phyloP scores from a whole-genome alignment of 2,888 invertebrate genomes.

The Agrilus biguttatus region DNA sequence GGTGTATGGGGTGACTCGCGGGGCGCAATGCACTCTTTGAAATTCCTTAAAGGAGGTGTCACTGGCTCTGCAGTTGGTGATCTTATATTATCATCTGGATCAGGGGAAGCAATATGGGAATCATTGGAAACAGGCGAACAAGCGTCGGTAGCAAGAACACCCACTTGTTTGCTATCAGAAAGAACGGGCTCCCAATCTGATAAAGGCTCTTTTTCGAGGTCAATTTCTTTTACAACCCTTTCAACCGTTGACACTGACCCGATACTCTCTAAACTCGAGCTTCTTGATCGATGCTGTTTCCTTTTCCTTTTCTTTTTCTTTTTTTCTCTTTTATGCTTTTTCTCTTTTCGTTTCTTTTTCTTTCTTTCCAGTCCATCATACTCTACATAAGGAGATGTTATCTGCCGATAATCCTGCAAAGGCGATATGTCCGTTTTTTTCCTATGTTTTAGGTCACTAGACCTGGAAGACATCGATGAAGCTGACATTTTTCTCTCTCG shows the following conservation, averaged over 20 bases:
- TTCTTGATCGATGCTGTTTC: constrained; percentile 52
- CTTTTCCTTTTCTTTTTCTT: constrained; percentile 61
- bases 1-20: constrained; percentile 58
- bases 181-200: constrained; percentile 26
- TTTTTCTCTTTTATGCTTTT: constrained; percentile 51
- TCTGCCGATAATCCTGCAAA: constrained; percentile 16
- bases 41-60: constrained; percentile 35
- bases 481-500: constrained; percentile 29
- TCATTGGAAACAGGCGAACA: constrained; percentile 32
- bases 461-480: constrained; percentile 28
- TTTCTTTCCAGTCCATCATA: constrained; percentile 32
- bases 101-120: constrained; percentile 28
- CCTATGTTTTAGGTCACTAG: constrained; percentile 26
- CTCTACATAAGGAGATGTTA: constrained; percentile 29
- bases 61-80: constrained; percentile 26
- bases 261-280: constrained; percentile 52
- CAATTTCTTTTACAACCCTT: too few relatives aligned
- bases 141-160: constrained; percentile 23
- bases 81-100: constrained; percentile 16
- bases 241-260: constrained; percentile 42
- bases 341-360: constrained; percentile 53
- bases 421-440: constrained; percentile 25
- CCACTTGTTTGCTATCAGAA: constrained; percentile 17
- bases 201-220: constrained; percentile 16
- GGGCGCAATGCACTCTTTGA: constrained; percentile 14